Percentiles rank a stretch among this genome's conserved stretches.
These are phyloP conservation scores for Otocyon megalotis DNA, from an alignment of 2,113 vertebrate genomes.

Conservation along the genomic window DNA sequence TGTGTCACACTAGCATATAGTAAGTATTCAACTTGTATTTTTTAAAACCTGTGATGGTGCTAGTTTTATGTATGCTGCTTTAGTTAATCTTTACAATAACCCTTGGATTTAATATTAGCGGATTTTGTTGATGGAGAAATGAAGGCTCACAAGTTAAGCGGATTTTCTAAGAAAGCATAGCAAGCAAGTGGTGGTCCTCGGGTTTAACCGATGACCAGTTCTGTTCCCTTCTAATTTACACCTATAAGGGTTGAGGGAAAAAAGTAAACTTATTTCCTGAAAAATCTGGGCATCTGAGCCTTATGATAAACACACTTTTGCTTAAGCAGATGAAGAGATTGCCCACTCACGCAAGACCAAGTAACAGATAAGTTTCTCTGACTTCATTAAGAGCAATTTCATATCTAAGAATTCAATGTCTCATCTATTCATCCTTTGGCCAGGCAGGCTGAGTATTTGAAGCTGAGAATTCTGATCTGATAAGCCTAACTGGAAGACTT, in stretches of 20 bases:
- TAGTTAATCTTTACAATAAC: background rate
- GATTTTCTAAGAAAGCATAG: background rate
- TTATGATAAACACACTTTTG: background rate
- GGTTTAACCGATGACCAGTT: background rate
- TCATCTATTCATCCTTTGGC: background rate
- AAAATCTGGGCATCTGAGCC: background rate
- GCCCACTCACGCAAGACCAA: background rate
- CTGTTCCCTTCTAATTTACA: background rate
- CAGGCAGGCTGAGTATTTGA: background rate
- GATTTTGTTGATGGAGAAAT: conserved; percentile 23
- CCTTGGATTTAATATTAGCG: background rate
- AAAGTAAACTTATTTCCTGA: background rate
- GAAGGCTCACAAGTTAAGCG: background rate
- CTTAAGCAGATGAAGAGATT: background rate
- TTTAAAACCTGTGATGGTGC: background rate
- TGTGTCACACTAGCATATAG: background rate
- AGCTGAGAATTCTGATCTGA: background rate
- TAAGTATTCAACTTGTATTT: background rate
- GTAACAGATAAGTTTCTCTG: background rate
- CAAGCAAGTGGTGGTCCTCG: background rate
- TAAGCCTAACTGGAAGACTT: background rate
- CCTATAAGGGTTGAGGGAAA: background rate
- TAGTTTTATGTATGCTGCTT: background rate
- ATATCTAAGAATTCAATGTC: background rate
- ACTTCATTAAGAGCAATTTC: background rate